Percentiles rank a stretch among this genome's conserved stretches.
phyloP scores from a whole-genome alignment of 1,140 invertebrate species.

The Bombus pascuorum region DNA sequence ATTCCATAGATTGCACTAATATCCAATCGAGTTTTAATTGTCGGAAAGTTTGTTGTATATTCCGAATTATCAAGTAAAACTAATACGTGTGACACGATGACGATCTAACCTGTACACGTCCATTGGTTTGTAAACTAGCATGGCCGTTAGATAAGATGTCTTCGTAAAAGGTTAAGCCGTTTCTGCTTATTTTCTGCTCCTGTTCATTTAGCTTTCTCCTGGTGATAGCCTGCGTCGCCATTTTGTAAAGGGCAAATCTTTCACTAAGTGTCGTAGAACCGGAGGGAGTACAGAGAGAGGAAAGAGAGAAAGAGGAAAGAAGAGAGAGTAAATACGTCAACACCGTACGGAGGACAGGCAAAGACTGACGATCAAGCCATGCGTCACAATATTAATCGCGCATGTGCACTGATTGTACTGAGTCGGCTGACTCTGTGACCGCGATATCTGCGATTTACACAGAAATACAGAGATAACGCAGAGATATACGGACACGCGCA shows the following conservation, averaged over 20 bases:
- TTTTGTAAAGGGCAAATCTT: conserved; percentile 45
- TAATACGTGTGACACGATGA: conserved; percentile 26
- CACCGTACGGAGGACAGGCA: neutral
- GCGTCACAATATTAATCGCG: conserved; percentile 13
- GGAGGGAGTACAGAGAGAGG: neutral
- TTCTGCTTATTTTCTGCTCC: conserved; percentile 31
- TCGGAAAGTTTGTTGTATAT: neutral
- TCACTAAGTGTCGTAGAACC: conserved; percentile 14
- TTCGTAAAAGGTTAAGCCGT: conserved; percentile 36
- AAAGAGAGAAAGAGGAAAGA: conserved; percentile 9
- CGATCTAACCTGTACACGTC: conserved; percentile 56
- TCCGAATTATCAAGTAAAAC: neutral
- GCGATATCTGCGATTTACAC: conserved; percentile 22
- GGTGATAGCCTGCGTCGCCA: conserved; percentile 26
- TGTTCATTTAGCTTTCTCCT: conserved; percentile 19
- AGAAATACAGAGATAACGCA: conserved; percentile 17
- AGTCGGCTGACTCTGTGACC: conserved; percentile 15
- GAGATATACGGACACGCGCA: neutral
- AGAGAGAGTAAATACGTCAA: neutral
- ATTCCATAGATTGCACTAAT: neutral
- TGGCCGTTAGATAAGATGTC: conserved; percentile 60
- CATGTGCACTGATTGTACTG: neutral
- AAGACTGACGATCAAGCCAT: conserved; percentile 35
- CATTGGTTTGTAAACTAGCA: conserved; percentile 55
- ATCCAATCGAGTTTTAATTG: neutral